A percentile compares a stretch with the other conserved stretches of the same genome.
phyloP scores from a whole-genome alignment of 2,113 vertebrate species.

The Engystomops pustulosus region DNA sequence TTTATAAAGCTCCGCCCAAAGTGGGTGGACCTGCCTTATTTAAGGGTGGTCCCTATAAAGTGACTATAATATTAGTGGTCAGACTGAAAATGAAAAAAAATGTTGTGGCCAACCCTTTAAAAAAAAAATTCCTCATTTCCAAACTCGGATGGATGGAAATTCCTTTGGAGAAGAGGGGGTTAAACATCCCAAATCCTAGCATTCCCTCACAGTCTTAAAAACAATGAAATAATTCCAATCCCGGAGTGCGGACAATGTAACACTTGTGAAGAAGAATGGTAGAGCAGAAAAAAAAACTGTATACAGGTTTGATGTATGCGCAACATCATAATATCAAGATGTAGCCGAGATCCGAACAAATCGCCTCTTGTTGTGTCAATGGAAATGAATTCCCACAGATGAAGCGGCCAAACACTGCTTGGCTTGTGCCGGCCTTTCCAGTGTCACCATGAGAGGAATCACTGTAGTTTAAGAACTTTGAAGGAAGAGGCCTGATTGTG shows the following conservation, averaged over 20 bases:
- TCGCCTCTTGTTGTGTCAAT: conserved; percentile 73
- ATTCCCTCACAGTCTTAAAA: conserved; percentile 58
- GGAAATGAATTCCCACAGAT: conserved; percentile 79
- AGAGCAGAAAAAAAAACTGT: conserved; percentile 46
- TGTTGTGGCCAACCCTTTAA: too few species aligned
- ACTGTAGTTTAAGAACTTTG: conserved; percentile 76
- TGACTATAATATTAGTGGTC: too few species aligned
- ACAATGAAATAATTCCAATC: conserved; percentile 55
- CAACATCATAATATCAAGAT: conserved; percentile 71
- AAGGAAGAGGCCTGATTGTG: conserved; percentile 79
- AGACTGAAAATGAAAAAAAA: too few species aligned
- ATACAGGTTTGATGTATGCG: conserved; percentile 71
- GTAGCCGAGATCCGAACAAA: conserved; percentile 74
- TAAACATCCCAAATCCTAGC: conserved; percentile 2
- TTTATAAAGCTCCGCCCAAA: too few species aligned
- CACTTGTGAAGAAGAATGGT: conserved; percentile 68
- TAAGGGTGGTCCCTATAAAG: too few species aligned
- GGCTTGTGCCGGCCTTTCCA: conserved; percentile 72
- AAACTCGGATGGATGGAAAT: too few species aligned
- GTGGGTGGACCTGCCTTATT: too few species aligned
- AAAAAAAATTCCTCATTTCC: too few species aligned
- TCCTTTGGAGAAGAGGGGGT: neutral
- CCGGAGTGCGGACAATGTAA: conserved; percentile 68
- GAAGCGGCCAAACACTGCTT: conserved; percentile 75
- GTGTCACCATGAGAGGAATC: conserved; percentile 72